Conservation (phyloP, 2,888 invertebrate genomes). For the Patella depressa region DNA sequence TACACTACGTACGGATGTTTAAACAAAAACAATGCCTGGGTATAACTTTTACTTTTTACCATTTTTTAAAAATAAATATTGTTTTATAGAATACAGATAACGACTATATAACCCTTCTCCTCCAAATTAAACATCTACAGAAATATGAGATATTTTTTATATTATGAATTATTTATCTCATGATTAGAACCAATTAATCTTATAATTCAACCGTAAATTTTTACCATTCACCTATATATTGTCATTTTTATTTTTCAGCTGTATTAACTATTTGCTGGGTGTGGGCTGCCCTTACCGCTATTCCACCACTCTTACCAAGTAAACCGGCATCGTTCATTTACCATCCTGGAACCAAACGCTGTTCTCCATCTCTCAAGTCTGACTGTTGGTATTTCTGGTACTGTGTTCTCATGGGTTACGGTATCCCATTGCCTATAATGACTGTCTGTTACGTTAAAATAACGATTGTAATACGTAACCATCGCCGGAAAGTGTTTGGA, state of each 20-base stretch:
- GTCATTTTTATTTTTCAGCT: neutral
- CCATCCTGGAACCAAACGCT: conserved; percentile 18
- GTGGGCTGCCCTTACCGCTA: conserved; percentile 18
- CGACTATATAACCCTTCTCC: no score
- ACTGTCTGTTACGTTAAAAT: conserved; percentile 19
- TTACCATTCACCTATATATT: neutral
- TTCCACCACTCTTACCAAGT: conserved; percentile 18
- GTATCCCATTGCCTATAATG: conserved; percentile 19
- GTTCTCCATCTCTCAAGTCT: conserved; percentile 16
- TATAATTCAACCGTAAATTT: no score
- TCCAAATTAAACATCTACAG: no score
- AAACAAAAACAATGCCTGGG: neutral
- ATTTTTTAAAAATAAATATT: no score
- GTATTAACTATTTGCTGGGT: conserved; percentile 17
- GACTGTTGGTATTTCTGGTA: conserved; percentile 23
- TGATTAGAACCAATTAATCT: no score
- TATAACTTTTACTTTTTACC: neutral
- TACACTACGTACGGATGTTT: neutral
- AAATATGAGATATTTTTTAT: no score
- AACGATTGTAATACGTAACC: conserved; percentile 9
- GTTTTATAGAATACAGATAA: no score
- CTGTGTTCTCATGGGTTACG: conserved; percentile 16
- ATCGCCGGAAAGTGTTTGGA: conserved; percentile 4
- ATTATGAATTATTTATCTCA: no score
- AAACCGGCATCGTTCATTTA: neutral